These are phyloP conservation scores for Tribolium castaneum DNA, from an alignment of 1,140 invertebrate genomes.

Conservation along the genomic window DNA sequence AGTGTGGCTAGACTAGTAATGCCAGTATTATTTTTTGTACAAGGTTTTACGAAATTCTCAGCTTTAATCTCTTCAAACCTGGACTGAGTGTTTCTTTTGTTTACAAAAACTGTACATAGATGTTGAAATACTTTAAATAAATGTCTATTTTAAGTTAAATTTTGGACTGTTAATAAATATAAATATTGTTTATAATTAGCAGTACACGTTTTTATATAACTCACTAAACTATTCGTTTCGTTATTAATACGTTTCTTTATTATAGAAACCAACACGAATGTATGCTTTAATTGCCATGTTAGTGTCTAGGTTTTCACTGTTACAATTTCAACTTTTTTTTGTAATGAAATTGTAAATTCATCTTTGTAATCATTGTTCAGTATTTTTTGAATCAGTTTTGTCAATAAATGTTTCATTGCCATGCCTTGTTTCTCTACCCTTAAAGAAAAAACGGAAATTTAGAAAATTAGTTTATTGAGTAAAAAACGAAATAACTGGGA, in stretches of 20 bases:
- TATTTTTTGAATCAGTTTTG: constrained; percentile 15
- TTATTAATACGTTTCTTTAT: constrained; percentile 4
- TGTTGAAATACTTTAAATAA: constrained; percentile 30
- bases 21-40: constrained; percentile 36
- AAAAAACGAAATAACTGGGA: not conserved
- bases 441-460: not conserved
- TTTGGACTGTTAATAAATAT: constrained; percentile 9
- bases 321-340: not conserved
- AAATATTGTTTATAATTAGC: not conserved
- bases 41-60: not conserved
- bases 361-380: not conserved
- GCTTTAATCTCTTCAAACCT: not conserved
- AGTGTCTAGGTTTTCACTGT: constrained; percentile 23
- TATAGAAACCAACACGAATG: not conserved
- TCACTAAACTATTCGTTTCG: constrained; percentile 1
- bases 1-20: constrained; percentile 35
- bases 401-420: constrained; percentile 38
- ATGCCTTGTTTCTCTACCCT: not conserved
- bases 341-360: not conserved
- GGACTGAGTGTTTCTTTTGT: constrained; percentile 32
- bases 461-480: not conserved
- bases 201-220: not conserved
- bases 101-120: not conserved
- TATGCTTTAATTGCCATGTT: constrained; percentile 31
- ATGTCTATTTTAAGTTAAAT: constrained; percentile 38